These are phyloP conservation scores for Lycaena phlaeas DNA, from an alignment of 2,888 invertebrate genomes.

Conservation along the genomic window DNA sequence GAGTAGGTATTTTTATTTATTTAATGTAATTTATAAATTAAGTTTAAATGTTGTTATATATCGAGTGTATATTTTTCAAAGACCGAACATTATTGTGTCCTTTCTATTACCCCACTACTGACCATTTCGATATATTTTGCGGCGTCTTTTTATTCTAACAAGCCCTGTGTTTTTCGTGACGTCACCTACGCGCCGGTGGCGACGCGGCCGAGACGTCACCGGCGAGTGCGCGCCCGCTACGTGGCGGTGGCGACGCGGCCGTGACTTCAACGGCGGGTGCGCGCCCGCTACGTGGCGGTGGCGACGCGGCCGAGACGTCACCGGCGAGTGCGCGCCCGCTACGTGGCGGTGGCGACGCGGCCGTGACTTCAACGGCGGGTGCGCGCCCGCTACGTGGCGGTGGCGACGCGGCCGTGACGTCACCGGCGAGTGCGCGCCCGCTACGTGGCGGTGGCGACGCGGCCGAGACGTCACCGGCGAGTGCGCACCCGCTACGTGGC, in stretches of 20 bases:
- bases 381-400: background rate
- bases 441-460: background rate
- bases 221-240: constrained; percentile 7
- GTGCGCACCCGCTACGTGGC: background rate
- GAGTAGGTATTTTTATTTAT: too few relatives aligned
- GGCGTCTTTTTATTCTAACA: too few relatives aligned
- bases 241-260: constrained; percentile 62
- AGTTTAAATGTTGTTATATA: too few relatives aligned
- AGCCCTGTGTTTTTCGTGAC: too few relatives aligned
- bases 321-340: background rate
- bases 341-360: background rate
- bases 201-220: too few relatives aligned
- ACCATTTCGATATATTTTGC: too few relatives aligned
- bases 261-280: constrained; percentile 31
- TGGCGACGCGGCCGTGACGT: background rate
- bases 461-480: background rate
- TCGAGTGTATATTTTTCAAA: too few relatives aligned
- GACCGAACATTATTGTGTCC: too few relatives aligned
- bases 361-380: background rate
- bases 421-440: background rate
- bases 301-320: background rate
- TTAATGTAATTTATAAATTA: too few relatives aligned
- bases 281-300: background rate
- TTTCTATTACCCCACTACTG: too few relatives aligned
- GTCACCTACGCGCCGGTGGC: too few relatives aligned